Base-by-base conservation (phyloP, 2,797 vertebrate species). In the Tenualosa ilisha region DNA sequence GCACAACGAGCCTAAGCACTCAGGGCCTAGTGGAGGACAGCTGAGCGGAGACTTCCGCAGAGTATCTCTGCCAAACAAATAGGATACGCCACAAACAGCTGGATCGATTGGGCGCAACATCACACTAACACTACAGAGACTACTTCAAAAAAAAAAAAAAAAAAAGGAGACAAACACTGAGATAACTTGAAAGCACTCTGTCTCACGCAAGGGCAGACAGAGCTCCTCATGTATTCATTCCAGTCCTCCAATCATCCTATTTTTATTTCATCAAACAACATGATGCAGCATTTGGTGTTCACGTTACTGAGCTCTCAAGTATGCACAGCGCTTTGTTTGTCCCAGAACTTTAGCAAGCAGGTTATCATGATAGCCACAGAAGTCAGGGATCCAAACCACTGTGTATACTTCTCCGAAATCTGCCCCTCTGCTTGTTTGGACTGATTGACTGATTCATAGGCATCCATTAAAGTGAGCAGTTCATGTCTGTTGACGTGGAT, bases 231-330 rank as follows among this genome's bases (percentile, higher is more conserved):
- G 37, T 40, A 46, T 46, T 17, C 40, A 46, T 79, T 37, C 40
- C 72, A 46, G 40, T 79, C 72, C 26, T 79, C 72, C 72, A 79
- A 46, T 46, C 72, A 79, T 79, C 72, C 40, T 46, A 46, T 79
- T 22, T 79, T 72, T 5, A 20, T 43, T 75, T 43, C 72, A 79
- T 46, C 72, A 17, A 46, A 7, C 15, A 17, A 3, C 40, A 20
- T 43, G 37, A 20, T 79, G 17, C 37, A 20, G 20, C 43, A 40
- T 15, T 46, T 9, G 40, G 22, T 20, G 22, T 79, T 46, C 37
- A 46, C 43, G 40, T 79, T 2, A 46, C 6, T 79, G 6, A 22
- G 17, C 72, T 46, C 40, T 1, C 37, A 79, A 79, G 40, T 20
- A 46, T 46, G 72, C 17, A 43, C 40, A 6, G 72, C 1, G 6